Conservation (phyloP, 2,888 invertebrate species). For the Perizoma affinitatum region DNA sequence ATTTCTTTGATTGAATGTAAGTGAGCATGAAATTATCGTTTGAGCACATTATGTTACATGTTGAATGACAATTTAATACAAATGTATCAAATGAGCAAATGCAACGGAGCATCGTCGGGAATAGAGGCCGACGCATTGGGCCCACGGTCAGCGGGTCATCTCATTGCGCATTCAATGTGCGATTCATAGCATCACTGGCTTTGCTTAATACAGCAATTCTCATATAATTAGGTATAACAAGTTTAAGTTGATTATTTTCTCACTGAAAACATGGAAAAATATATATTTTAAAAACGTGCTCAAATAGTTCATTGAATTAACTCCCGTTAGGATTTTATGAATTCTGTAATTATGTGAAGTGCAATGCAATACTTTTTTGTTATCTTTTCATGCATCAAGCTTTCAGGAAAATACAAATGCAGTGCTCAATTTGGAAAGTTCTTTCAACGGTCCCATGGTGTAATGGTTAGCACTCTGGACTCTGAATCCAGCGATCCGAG, state of each 20-base stretch:
- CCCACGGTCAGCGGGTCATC: slow-evolving; percentile 63
- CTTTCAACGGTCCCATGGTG: slow-evolving; percentile 85
- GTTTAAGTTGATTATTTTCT: too few species aligned
- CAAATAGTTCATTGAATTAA: background rate
- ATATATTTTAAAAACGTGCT: background rate
- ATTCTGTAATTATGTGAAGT: too few species aligned
- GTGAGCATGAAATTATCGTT: slow-evolving; percentile 46
- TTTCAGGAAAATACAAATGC: slow-evolving; percentile 5
- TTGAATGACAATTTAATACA: slow-evolving; percentile 19
- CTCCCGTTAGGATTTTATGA: too few species aligned
- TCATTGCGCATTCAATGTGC: slow-evolving; percentile 40
- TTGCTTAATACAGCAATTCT: slow-evolving; percentile 6
- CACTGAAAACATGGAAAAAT: background rate
- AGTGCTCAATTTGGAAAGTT: slow-evolving; percentile 24
- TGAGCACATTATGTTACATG: slow-evolving; percentile 14
- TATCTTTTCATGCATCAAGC: too few species aligned
- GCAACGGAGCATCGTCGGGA: slow-evolving; percentile 33
- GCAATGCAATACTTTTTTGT: too few species aligned
- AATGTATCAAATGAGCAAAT: slow-evolving; percentile 21
- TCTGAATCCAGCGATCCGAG: slow-evolving; percentile 92
- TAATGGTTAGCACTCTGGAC: slow-evolving; percentile 92
- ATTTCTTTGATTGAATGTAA: slow-evolving; percentile 30
- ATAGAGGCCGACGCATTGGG: slow-evolving; percentile 43
- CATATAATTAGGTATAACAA: background rate
- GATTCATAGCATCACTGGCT: slow-evolving; percentile 15